Conservation (phyloP, 2,888 invertebrate genomes). For the Polylopha cassiicola region DNA sequence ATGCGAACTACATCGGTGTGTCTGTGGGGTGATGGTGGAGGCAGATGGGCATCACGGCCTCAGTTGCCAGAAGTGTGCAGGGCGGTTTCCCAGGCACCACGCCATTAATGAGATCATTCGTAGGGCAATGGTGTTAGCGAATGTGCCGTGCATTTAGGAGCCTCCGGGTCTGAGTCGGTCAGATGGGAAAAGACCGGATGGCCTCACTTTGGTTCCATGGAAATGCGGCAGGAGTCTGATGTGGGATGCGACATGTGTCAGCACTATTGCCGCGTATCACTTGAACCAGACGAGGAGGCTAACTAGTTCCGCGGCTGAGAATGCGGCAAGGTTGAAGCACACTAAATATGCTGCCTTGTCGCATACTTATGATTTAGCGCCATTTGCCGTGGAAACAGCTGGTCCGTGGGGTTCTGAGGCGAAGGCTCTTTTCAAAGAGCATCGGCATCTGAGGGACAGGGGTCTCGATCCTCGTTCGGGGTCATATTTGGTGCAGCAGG, state of each 20-base stretch:
- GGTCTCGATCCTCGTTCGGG: no score
- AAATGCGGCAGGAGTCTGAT: neutral
- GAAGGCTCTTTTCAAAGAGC: neutral
- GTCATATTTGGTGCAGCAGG: no score
- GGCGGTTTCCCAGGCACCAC: no score
- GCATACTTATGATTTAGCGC: neutral
- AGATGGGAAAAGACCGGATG: neutral
- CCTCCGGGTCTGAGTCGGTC: neutral
- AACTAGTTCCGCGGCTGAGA: neutral
- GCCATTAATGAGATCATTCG: no score
- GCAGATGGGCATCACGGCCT: no score
- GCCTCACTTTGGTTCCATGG: no score
- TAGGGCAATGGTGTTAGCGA: neutral
- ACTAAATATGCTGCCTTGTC: neutral
- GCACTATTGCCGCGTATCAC: neutral
- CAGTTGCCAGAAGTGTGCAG: no score
- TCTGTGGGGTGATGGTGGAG: no score
- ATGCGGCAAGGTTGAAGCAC: neutral
- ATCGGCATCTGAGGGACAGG: neutral
- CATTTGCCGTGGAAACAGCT: neutral
- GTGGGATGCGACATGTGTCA: constrained; percentile 1
- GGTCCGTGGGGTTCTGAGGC: neutral
- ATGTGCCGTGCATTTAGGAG: neutral
- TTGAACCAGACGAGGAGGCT: neutral
- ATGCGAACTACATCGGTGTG: no score